phyloP scores from a whole-genome alignment of 2,888 invertebrate genomes.

The Acrobasis suavella region DNA sequence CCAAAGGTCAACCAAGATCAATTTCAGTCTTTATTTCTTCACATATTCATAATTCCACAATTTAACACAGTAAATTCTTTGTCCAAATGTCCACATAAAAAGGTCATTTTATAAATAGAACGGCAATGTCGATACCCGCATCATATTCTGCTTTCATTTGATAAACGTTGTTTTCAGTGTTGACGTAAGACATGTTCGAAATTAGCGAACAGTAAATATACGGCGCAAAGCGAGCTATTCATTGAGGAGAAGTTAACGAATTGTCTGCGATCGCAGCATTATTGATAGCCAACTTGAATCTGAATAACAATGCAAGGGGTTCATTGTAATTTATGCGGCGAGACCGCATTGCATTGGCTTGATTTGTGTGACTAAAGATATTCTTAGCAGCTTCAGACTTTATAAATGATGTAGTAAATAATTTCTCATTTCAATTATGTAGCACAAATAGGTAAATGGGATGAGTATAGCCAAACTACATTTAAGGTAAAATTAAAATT shows the following conservation, averaged over 20 bases:
- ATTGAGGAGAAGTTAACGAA: conserved; percentile 5
- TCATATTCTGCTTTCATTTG: conserved; percentile 46
- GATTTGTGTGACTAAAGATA: conserved; percentile 11
- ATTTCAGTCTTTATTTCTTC: conserved; percentile 37
- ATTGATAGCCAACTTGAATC: conserved; percentile 13
- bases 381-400: background rate
- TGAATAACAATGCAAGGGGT: conserved; percentile 13
- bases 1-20: conserved; percentile 29
- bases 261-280: conserved; percentile 7
- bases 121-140: conserved; percentile 38
- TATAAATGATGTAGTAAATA: background rate
- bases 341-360: conserved; percentile 8
- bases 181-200: conserved; percentile 36
- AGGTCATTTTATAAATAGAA: conserved; percentile 43
- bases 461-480: background rate
- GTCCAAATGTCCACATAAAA: conserved; percentile 7
- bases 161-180: conserved; percentile 37
- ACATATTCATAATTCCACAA: conserved; percentile 50
- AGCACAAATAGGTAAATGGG: background rate
- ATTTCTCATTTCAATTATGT: background rate
- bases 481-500: background rate
- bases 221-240: conserved; percentile 28
- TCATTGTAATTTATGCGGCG: conserved; percentile 7
- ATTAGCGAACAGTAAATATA: conserved; percentile 47
- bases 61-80: conserved; percentile 36